Conservation (phyloP, 2,113 vertebrate genomes). For the Collichthys lucidus region DNA sequence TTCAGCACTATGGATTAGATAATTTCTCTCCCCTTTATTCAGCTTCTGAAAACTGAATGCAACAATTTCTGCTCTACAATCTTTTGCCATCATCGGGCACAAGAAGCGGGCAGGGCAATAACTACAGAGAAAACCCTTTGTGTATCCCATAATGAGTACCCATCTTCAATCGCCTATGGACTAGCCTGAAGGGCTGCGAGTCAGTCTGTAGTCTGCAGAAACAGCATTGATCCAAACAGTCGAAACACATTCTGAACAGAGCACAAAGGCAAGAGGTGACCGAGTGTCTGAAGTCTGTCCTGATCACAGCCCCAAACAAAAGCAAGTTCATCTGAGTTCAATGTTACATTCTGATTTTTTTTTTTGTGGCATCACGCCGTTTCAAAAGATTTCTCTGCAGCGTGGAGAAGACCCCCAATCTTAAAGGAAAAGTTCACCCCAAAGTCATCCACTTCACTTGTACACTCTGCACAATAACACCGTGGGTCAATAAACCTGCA, state of each 20-base stretch:
- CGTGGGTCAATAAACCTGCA: not conserved
- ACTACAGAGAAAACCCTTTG: not conserved
- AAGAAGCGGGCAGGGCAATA: not conserved
- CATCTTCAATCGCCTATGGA: not conserved
- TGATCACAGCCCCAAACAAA: constrained; percentile 28
- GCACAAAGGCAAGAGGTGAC: constrained; percentile 56
- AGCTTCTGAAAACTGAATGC: not conserved
- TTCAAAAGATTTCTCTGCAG: not conserved
- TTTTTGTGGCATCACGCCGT: not conserved
- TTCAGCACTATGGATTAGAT: not conserved
- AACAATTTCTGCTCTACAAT: not conserved
- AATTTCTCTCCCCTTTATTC: not conserved
- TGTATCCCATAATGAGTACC: not conserved
- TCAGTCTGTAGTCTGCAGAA: constrained; percentile 3
- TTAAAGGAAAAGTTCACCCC: constrained; percentile 59
- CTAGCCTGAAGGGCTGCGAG: not conserved
- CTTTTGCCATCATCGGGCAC: not conserved
- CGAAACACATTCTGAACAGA: constrained; percentile 53
- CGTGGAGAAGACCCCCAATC: not conserved
- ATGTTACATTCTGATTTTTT: constrained; percentile 67
- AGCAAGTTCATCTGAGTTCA: constrained; percentile 25
- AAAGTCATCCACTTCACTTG: constrained; percentile 3
- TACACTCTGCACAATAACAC: no score
- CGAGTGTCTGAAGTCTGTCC: constrained; percentile 30
- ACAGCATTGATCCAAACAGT: constrained; percentile 29